These are phyloP conservation scores for Trochalopteron elliotii DNA, from an alignment of 2,113 vertebrate genomes.

Conservation along the genomic window DNA sequence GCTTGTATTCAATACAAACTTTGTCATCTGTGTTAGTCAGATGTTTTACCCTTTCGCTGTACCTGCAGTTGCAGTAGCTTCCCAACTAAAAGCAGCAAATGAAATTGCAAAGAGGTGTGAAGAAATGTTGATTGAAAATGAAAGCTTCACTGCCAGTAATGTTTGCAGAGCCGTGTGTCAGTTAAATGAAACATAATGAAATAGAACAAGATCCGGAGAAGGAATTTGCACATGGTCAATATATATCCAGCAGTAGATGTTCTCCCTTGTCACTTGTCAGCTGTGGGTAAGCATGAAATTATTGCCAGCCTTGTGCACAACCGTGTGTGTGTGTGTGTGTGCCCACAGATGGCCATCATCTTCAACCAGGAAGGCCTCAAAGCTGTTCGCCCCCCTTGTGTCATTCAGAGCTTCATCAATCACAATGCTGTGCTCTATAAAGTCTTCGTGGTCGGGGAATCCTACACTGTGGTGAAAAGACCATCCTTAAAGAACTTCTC, in stretches of 20 bases:
- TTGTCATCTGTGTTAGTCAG: background rate
- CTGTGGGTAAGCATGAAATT: background rate
- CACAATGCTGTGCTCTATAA: conserved; percentile 97
- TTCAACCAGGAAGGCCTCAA: conserved; percentile 94
- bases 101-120: background rate
- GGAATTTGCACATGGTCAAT: background rate
- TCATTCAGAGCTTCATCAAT: conserved; percentile 99
- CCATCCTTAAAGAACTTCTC: conserved; percentile 98
- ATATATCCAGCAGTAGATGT: background rate
- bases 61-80: background rate
- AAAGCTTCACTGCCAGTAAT: background rate
- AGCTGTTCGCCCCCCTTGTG: conserved; percentile 90
- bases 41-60: background rate
- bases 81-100: background rate
- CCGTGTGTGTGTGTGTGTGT: background rate
- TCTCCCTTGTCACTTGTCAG: background rate
- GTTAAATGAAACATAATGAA: background rate
- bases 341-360: conserved; percentile 96
- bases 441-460: conserved; percentile 96
- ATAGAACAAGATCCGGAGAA: background rate
- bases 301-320: background rate
- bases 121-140: background rate
- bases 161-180: background rate
- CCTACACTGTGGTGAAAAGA: conserved; percentile 94
- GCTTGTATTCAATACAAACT: background rate